Evolutionary conservation across 2,888 invertebrate species (phyloP).

Genomic region (Dioctria rufipes): DNA sequence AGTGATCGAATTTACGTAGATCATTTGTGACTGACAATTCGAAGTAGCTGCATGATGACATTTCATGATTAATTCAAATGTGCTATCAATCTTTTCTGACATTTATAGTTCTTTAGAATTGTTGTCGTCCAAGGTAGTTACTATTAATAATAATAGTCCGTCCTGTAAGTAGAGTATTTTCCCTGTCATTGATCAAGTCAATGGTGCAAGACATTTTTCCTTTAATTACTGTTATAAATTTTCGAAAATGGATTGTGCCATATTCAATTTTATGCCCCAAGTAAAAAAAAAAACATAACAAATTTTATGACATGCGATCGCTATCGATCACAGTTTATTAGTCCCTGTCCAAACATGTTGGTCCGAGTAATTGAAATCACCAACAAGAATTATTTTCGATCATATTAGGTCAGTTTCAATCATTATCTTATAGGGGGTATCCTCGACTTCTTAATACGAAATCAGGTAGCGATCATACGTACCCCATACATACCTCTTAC

Average conservation of each 20-base stretch:
- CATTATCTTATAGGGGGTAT: constrained; percentile 12
- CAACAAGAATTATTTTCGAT: constrained; percentile 36
- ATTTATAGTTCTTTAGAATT: constrained; percentile 16
- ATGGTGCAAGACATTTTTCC: constrained; percentile 8
- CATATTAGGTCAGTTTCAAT: constrained; percentile 37
- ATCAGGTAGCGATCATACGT: background rate
- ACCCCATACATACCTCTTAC: background rate
- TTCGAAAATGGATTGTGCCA: constrained; percentile 6
- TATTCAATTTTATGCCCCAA: constrained; percentile 4
- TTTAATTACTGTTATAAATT: constrained; percentile 30
- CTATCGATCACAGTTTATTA: constrained; percentile 30
- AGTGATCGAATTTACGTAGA: constrained; percentile 17
- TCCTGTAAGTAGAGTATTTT: constrained; percentile 4
- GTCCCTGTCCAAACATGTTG: constrained; percentile 46
- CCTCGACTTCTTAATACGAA: background rate
- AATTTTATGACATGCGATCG: constrained; percentile 35
- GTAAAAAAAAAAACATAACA: background rate
- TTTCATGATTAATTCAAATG: constrained; percentile 26
- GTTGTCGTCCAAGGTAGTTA: constrained; percentile 12
- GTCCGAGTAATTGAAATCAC: constrained; percentile 53
- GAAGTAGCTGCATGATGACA: constrained; percentile 42
- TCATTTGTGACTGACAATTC: background rate
- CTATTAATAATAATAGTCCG: background rate
- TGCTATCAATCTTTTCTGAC: constrained; percentile 43
- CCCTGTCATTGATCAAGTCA: background rate